Evolutionary conservation across 2,888 invertebrate species (phyloP), one percentile per base, ranked within the genome.

Genomic region (Sympetrum striolatum): DNA sequence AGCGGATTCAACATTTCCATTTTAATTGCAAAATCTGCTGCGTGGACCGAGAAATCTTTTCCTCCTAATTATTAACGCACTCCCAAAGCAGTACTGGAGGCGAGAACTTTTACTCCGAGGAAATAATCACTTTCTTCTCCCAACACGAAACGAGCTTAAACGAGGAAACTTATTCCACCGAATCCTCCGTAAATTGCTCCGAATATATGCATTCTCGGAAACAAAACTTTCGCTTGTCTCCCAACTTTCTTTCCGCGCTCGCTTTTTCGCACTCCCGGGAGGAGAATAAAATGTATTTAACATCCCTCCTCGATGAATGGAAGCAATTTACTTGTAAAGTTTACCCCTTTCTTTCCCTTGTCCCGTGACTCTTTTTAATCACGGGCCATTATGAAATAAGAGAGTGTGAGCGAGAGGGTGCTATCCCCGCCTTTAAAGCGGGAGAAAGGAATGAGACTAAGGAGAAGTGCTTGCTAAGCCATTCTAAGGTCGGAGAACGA

Each of bases 261-360:
- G 14, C 73, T 22, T 73, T 73, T 73, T 25, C 25, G 64, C 64
- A n/a, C 64, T 64, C 73, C 73, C 25, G 12, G 31, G 73, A 31
- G 73, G 73, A 73, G 31, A 73, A 86, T 60, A 86, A 60, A 86
- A 39, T 60, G 37, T 60, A 58, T 86, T 86, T 35, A 37, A 35
- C 37, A 60, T 18, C 58, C 22, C 60, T 31, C 86, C 35, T 22
- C 60, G 37, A 53, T 86, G 86, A 86, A 86, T 86, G 86, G 37
- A 60, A 64, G 64, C 86, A 86, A 86, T 86, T 86, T 86, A 86
- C 86, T 58, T 86, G 86, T 86, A 64, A 86, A 86, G 58, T 86
- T 86, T 86, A 60, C 86, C 60, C 86, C 60, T 15, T 58, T 60
- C 60, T n/a, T n/a, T 86, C 15, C 18, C 4, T 86, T 35, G 86